Evolutionary conservation across 2,797 vertebrate genomes (phyloP).

Genomic region (Brotula barbata): DNA sequence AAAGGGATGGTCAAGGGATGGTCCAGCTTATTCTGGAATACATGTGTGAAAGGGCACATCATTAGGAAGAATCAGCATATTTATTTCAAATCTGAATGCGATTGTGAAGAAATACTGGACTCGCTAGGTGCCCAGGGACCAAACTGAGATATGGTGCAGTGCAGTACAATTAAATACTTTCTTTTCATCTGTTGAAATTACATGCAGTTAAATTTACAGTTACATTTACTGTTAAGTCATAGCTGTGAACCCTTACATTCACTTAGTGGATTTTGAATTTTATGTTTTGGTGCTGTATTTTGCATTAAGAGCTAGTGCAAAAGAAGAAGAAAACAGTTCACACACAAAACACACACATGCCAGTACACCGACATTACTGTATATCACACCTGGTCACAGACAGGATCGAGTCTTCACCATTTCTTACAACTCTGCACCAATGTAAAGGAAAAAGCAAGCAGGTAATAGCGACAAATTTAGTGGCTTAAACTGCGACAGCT

Average conservation of each 20-base stretch:
- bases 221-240: no score
- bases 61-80: no score
- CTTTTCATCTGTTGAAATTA: not conserved
- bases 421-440: conserved; percentile 25
- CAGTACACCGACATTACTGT: conserved; percentile 18
- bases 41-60: no score
- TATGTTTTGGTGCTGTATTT: no score
- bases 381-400: conserved; percentile 5
- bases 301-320: no score
- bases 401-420: conserved; percentile 13
- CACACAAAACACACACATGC: not conserved
- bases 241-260: no score
- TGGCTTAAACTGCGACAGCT: conserved; percentile 73
- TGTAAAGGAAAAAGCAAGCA: conserved; percentile 48
- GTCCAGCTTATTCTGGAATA: no score
- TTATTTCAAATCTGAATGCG: conserved; percentile 17
- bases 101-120: conserved; percentile 13
- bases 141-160: conserved; percentile 21
- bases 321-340: no score
- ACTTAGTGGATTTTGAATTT: no score
- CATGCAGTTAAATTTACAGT: not conserved
- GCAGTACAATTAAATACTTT: conserved; percentile 1
- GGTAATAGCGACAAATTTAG: conserved; percentile 75
- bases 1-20: no score
- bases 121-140: conserved; percentile 1